These are phyloP conservation scores for Heliconius hewitsoni DNA, from an alignment of 1,140 invertebrate species.

Conservation along the genomic window DNA sequence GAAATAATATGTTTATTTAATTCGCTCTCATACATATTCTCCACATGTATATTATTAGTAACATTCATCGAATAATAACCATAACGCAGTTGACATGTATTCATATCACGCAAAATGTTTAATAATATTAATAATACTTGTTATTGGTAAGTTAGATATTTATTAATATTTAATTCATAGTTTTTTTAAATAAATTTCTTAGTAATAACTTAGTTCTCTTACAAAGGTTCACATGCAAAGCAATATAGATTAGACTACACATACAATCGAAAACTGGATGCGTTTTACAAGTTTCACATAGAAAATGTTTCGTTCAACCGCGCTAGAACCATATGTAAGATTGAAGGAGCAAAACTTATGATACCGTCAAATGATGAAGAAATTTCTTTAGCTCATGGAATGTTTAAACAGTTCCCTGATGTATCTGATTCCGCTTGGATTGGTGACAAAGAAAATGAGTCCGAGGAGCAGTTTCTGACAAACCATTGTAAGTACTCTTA, in stretches of 20 bases:
- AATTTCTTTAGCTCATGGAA: conserved; percentile 47
- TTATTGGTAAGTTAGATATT: not conserved
- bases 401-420: conserved; percentile 61
- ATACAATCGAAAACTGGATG: conserved; percentile 51
- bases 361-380: conserved; percentile 38
- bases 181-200: not conserved
- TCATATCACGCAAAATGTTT: not conserved
- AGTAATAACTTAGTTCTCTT: not conserved
- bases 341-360: conserved; percentile 52
- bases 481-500: not conserved
- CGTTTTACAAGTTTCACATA: conserved; percentile 62
- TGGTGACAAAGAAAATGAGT: conserved; percentile 32
- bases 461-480: conserved; percentile 9
- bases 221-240: conserved; percentile 26
- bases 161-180: not conserved
- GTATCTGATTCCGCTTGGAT: conserved; percentile 50
- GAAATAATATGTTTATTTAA: not conserved
- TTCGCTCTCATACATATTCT: not conserved
- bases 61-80: not conserved
- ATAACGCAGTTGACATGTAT: not conserved
- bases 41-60: not conserved
- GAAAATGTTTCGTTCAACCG: conserved; percentile 19
- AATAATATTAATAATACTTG: not conserved
- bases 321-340: conserved; percentile 34
- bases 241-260: conserved; percentile 54